phyloP scores from a whole-genome alignment of 1,140 invertebrate genomes.

The Drosophila baimaii region DNA sequence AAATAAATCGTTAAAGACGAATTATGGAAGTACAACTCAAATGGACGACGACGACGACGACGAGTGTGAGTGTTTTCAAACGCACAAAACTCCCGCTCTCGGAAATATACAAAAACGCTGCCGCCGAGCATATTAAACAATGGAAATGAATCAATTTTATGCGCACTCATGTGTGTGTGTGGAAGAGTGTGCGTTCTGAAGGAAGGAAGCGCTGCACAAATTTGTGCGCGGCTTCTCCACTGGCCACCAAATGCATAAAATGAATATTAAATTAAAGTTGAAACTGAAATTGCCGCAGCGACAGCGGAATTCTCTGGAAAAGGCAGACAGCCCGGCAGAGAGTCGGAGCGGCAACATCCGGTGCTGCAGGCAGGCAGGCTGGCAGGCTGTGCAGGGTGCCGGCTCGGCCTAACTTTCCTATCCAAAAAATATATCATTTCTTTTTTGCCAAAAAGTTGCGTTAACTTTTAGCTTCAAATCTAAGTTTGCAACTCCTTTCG shows the following conservation, averaged over 20 bases:
- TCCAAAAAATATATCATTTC: neutral
- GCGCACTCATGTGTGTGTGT: slow-evolving; percentile 45
- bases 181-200: slow-evolving; percentile 44
- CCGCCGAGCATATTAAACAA: slow-evolving; percentile 81
- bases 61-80: slow-evolving; percentile 16
- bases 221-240: slow-evolving; percentile 53
- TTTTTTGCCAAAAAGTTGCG: slow-evolving; percentile 62
- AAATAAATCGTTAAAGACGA: slow-evolving; percentile 76
- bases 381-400: neutral
- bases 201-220: slow-evolving; percentile 79
- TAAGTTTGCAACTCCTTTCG: slow-evolving; percentile 27
- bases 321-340: slow-evolving; percentile 45
- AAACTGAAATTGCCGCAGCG: slow-evolving; percentile 72
- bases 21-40: slow-evolving; percentile 70
- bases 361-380: slow-evolving; percentile 31
- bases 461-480: slow-evolving; percentile 42
- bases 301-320: slow-evolving; percentile 77
- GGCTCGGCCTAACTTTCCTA: neutral
- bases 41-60: slow-evolving; percentile 17
- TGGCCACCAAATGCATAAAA: slow-evolving; percentile 82
- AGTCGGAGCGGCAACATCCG: slow-evolving; percentile 59
- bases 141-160: slow-evolving; percentile 83
- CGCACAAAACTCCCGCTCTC: slow-evolving; percentile 27
- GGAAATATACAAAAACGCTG: slow-evolving; percentile 41
- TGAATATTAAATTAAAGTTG: slow-evolving; percentile 83